Evolutionary conservation across 2,888 invertebrate genomes (phyloP), one percentile per base, ranked within the genome.

Genomic region (Acrobasis consociella): DNA sequence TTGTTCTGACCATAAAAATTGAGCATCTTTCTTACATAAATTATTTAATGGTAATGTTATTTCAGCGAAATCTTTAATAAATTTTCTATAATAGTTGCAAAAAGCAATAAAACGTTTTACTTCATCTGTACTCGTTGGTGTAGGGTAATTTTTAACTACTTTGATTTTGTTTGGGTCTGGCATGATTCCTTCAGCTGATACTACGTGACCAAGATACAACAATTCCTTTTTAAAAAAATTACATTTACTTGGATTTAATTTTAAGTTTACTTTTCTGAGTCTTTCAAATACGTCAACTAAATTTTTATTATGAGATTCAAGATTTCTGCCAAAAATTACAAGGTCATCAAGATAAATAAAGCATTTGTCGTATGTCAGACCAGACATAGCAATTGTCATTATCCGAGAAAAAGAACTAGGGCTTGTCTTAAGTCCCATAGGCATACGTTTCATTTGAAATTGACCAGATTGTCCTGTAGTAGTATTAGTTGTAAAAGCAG

Each of bases 41-140:
- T 67, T 64, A 65, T 69, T 70, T 55, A 72, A 58, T 8, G 68
- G 69, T 1, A 52, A 9, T 9, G 67, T 58, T 31, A 68, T 64
- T 9, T 38, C 56, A 52, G 59, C 63, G 64, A 31, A 66, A 16
- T 69, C 62, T 42, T 37, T 53, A 7, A 65, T 67, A 50, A 67
- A 67, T 62, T 64, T 67, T 22, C 68, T 10, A 39, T 69, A 67
- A 63, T 64, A 67, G 52, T 67, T 69, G 2, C 31, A 38, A 51
- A 66, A 66, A 8, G 65, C 68, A 16, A 64, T 42, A 56, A 66
- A 68, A 13, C 67, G 37, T 68, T 8, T 2, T 2, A 49, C 49
- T 15, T 49, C n/a, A 49, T 49, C 65, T 10, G 17, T 13, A 62
- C 51, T 64, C 13, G 17, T 49, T 1, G 67, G 67, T 11, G 5